Percentiles rank a stretch among this genome's conserved stretches.
phyloP scores from a whole-genome alignment of 1,140 invertebrate species.

The Oedothorax gibbosus region DNA sequence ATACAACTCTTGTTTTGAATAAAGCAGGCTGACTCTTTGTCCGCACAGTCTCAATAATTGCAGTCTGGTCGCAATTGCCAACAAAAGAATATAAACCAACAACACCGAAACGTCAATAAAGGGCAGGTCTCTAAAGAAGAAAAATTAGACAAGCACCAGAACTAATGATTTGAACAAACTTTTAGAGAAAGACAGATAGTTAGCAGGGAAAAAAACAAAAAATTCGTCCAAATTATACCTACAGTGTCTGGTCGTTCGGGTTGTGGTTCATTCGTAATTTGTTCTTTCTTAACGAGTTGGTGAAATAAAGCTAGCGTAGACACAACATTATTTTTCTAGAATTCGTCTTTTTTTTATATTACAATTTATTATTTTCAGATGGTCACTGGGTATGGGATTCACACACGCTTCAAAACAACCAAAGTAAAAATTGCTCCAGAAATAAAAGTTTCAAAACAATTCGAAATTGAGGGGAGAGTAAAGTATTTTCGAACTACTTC shows the following conservation, averaged over 20 bases:
- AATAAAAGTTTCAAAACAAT: constrained; percentile 49
- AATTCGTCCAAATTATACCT: constrained; percentile 40
- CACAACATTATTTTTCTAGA: background rate
- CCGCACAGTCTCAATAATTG: background rate
- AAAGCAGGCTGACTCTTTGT: background rate
- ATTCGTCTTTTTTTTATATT: constrained; percentile 9
- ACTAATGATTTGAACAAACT: constrained; percentile 34
- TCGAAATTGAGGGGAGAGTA: constrained; percentile 6
- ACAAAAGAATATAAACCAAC: background rate
- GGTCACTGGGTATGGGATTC: constrained; percentile 31
- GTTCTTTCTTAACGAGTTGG: constrained; percentile 55
- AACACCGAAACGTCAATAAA: constrained; percentile 4
- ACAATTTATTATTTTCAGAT: constrained; percentile 22
- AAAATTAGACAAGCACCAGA: constrained; percentile 7
- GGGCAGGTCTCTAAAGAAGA: background rate
- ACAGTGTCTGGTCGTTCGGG: constrained; percentile 3
- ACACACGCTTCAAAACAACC: constrained; percentile 50
- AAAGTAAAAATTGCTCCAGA: constrained; percentile 20
- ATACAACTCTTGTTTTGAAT: background rate
- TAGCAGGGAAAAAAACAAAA: constrained; percentile 21
- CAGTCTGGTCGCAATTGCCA: background rate
- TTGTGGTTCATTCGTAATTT: constrained; percentile 19
- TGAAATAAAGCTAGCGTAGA: constrained; percentile 53
- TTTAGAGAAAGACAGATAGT: constrained; percentile 40
- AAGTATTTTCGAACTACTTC: too few species aligned